Base-by-base conservation (phyloP, 1,140 invertebrate species). In the Neomicropteryx cornuta region DNA sequence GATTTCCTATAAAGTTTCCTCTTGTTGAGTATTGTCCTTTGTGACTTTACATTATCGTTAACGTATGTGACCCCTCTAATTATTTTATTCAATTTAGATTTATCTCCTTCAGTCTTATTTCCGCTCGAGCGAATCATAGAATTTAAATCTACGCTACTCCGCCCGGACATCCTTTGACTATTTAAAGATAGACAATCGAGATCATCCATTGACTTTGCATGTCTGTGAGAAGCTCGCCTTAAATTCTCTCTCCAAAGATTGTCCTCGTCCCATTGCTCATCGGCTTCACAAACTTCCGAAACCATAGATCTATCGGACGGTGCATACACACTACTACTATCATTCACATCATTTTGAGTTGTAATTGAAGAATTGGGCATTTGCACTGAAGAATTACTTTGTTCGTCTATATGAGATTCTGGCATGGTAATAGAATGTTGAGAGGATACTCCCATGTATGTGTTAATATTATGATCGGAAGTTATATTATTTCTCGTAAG, bases 181-280 rank as follows among this genome's bases (percentile, higher is more conserved):
- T 57, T 60, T 2, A 49, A 50, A 19, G 53, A 48, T 30, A 75
- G 63, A 30, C 66, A 68, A 52, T 87, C 82, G 22, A 87, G 65
- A 56, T 87, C 81, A 48, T 87, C 83, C 53, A 87, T 62, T 0
- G 83, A 87, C 31, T 82, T 71, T 1, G 84, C 83, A 54, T 88
- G 84, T 34, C 84, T 65, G 43, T 87, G 72, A 42, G 82, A 86
- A 1, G 83, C 82, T 41, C 79, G 71, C 22, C 83, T 68, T 13
- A 88, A 61, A 48, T 79, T 83, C 50, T 88, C 83, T 35, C 81
- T 67, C 84, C 85, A 88, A 1, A 87, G 61, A 4, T 72, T 60
- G 56, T 89, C 83, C 58, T 88, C 83, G 53, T 87, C 83, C 84
- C 84, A 88, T 18, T 83, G 71, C 58, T 81, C 76, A 43, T 82